Evolutionary conservation across 2,888 invertebrate species (phyloP).

Genomic region (Sminthurides aquaticus): DNA sequence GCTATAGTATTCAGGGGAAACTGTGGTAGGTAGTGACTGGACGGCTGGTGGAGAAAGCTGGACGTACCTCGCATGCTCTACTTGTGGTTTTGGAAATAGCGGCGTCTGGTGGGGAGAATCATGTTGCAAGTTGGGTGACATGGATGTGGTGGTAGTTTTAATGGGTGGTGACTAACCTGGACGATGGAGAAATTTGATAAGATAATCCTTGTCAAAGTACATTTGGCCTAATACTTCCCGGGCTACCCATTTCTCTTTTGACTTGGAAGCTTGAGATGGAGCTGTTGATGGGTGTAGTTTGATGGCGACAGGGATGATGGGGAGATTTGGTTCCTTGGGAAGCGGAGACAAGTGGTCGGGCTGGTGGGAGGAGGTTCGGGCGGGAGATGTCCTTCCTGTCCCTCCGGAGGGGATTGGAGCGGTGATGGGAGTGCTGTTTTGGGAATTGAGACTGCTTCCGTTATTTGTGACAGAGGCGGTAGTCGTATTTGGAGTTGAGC

Average conservation of each 20-base stretch:
- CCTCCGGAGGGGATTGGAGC: neutral
- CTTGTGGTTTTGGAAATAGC: too few species aligned
- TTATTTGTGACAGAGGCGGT: too few species aligned
- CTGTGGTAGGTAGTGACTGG: too few species aligned
- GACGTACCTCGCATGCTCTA: too few species aligned
- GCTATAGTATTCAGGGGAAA: too few species aligned
- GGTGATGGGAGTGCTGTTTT: neutral
- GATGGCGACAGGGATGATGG: neutral
- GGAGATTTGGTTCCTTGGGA: neutral
- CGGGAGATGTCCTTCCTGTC: neutral
- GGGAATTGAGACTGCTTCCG: too few species aligned
- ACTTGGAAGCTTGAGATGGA: constrained; percentile 4
- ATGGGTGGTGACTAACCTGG: constrained; percentile 32
- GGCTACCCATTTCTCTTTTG: constrained; percentile 29
- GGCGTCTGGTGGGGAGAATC: too few species aligned
- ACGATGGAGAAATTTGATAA: constrained; percentile 37
- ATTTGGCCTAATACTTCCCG: constrained; percentile 41
- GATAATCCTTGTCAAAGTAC: constrained; percentile 39
- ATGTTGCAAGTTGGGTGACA: too few species aligned
- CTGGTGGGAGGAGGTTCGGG: neutral
- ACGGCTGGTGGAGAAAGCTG: too few species aligned
- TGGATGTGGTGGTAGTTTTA: too few species aligned
- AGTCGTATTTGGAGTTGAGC: neutral
- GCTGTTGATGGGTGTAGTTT: too few species aligned
- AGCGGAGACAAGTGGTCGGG: neutral